Evolutionary conservation across 2,888 invertebrate species (phyloP), one percentile per base, ranked within the genome.

Genomic region (Mythimna vitellina): DNA sequence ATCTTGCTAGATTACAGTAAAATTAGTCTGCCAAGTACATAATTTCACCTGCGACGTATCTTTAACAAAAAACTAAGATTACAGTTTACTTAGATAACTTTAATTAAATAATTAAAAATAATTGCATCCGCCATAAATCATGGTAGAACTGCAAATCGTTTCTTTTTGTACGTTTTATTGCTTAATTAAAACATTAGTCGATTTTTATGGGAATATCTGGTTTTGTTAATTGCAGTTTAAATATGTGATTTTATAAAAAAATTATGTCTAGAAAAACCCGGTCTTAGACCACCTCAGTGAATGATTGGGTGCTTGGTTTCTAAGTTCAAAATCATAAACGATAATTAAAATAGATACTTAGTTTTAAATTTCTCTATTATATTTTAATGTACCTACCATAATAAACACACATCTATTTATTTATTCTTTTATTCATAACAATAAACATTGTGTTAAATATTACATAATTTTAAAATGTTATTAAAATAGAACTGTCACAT

Each of bases 51-150:
- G 25, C 22, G 0, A 14, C 12, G 38, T 5, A 14, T 22, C 0
- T 42, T 25, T 1, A 22, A 64, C 22, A 64, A 49, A 65, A 29
- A 29, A 29, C n/a, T 4, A 20, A 53, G 29, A 42, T 38, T 29
- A 38, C 29, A 14, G 22, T n/a, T 14, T n/a, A 22, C 5, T 14
- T 22, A 22, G 38, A 60, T 14, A 22, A 14, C 22, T 38, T 17
- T 38, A 17, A 76, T 76, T 69, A 65, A 65, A 12, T 49, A 53
- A 62, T 62, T 71, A 77, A 8, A 10, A 9, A 53, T 76, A 6
- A 71, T 71, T 77, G 53, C 51, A 71, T 70, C n/a, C 49, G 38
- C 46, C 17, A 60, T 76, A 70, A 70, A 70, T 76, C 60, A 61
- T 65, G 1, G 10, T 51, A 20, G 22, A 74, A 66, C 14, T 51